Base-by-base conservation (phyloP, 2,797 vertebrate species). In the Sibirionetta formosa region DNA sequence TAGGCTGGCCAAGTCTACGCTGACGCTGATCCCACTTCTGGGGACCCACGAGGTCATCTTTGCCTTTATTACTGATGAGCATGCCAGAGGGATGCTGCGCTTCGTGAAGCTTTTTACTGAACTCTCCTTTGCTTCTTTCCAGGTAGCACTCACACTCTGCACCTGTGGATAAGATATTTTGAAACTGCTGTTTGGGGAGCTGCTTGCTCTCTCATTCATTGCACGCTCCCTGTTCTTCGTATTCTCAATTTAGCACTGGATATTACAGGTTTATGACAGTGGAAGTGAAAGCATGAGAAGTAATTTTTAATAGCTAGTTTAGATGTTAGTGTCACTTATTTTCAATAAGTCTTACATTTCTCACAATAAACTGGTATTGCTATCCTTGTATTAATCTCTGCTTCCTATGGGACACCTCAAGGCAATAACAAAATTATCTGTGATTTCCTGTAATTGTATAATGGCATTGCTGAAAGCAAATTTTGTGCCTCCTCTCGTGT, bases 1-100 rank as follows among this genome's bases (percentile, higher is more conserved):
- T 94, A 99, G 99, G 96, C 97, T 99, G 84, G 99, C 99, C 60
- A 99, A 99, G 93, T 99, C 99, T 90, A 99, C 99, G 0, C 95
- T 99, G 95, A 99, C 99, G 3, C 98, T 99, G 56, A 99, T 99
- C 84, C 99, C 99, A 0, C 98, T 99, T 61, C 98, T 99, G 97
- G 99, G 99, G 44, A 99, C 99, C n/a, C 99, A 99, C 2, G 99
- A 99, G 95, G 99, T 99, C 95, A 98, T 99, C 97, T 99, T 99
- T 97, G 99, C 99, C 90, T 99, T 99, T 23, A 98, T 99, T 96
- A 99, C 99, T 26, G 99, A 99, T 0, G 99, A 99, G 89, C 99
- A 99, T 0, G 99, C 99, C 88, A 99, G 98, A 93, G 99, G 99
- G 63, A 99, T 98, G 78, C 97, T 99, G 96, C 99, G 99, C 77